phyloP scores from a whole-genome alignment of 1,140 invertebrate genomes.

The Tachypleus tridentatus region DNA sequence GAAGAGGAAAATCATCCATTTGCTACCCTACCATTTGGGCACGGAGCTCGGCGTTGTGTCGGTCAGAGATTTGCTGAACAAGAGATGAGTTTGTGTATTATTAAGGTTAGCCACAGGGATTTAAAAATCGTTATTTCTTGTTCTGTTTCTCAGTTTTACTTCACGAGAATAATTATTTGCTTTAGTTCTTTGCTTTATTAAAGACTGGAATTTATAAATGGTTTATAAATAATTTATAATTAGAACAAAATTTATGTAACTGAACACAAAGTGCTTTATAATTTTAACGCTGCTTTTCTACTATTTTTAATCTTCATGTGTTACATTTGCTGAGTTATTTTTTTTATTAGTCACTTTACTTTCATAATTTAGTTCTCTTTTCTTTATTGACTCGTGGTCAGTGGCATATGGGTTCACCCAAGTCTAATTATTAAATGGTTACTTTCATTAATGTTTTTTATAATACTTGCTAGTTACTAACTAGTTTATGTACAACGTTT shows the following conservation, averaged over 20 bases:
- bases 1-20: conserved; percentile 58
- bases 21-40: conserved; percentile 71
- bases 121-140: neutral
- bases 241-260: neutral
- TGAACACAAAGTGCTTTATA: neutral
- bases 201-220: neutral
- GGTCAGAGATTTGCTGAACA: conserved; percentile 78
- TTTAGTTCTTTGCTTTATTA: no score
- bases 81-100: conserved; percentile 62
- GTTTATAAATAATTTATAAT: neutral
- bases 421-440: no score
- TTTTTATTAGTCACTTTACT: no score
- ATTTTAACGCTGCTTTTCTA: neutral
- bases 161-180: neutral
- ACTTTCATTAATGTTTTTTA: no score
- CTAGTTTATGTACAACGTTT: no score
- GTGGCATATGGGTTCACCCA: no score
- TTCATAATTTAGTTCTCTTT: no score
- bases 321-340: no score
- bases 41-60: conserved; percentile 74
- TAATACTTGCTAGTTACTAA: no score
- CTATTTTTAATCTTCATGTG: no score
- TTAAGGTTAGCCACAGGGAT: conserved; percentile 47
- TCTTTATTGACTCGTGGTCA: no score
- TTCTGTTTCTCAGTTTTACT: neutral